Percentiles rank a stretch among this genome's conserved stretches.
phyloP scores from a whole-genome alignment of 2,113 vertebrate genomes.

The Indicator maculatus region DNA sequence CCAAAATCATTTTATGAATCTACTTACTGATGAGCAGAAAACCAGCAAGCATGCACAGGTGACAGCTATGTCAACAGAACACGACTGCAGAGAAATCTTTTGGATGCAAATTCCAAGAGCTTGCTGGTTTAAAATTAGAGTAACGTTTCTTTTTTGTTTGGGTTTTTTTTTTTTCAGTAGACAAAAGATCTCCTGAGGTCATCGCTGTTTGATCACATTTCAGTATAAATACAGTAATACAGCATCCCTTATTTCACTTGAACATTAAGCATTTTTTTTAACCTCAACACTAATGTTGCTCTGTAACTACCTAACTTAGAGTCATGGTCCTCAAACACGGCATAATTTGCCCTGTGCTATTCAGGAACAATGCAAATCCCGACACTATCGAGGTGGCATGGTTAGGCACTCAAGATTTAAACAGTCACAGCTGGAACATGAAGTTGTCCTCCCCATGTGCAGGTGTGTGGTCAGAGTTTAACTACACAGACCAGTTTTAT shows the following conservation, averaged over 20 bases:
- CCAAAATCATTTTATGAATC: too few species aligned
- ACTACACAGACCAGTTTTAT: neutral
- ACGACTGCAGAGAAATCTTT: neutral
- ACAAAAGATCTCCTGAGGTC: neutral
- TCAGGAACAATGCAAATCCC: neutral
- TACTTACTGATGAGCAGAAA: neutral
- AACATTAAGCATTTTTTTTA: neutral
- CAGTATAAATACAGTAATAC: neutral
- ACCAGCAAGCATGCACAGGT: neutral
- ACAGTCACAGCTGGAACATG: neutral
- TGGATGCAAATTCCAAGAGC: neutral
- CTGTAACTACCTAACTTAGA: neutral
- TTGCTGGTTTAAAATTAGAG: neutral
- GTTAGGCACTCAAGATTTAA: slow-evolving; percentile 38
- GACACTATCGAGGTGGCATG: neutral
- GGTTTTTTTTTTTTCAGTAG: neutral
- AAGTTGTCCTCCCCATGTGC: neutral
- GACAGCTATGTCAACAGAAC: neutral
- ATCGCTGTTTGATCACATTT: neutral
- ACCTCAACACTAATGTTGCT: neutral
- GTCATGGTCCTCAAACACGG: neutral
- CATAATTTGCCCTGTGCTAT: neutral
- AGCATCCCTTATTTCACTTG: neutral
- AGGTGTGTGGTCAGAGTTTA: rapidly evolving
- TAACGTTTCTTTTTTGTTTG: neutral